Evolutionary conservation across 2,797 vertebrate species (phyloP).

Genomic region (Lateolabrax maculatus): DNA sequence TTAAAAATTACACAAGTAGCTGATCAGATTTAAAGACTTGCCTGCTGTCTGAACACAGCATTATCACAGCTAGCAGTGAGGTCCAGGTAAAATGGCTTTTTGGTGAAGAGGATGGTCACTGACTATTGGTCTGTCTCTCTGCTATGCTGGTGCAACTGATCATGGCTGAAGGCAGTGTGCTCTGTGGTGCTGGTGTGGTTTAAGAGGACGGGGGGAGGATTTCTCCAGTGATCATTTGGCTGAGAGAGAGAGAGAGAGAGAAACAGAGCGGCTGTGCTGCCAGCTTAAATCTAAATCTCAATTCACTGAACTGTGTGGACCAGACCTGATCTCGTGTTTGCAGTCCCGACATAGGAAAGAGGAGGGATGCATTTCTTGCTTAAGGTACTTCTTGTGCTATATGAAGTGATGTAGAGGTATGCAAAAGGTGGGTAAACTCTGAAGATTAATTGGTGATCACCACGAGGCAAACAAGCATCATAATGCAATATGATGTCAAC

Average conservation of each 20-base stretch:
- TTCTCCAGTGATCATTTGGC: constrained; percentile 66
- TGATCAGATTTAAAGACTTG: constrained; percentile 14
- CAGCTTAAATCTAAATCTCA: constrained; percentile 55
- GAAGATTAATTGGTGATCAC: constrained; percentile 31
- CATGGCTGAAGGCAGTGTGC: constrained; percentile 80
- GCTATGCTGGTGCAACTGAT: constrained; percentile 80
- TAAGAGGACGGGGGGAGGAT: constrained; percentile 44
- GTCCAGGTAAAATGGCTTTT: constrained; percentile 36
- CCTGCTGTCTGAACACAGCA: constrained; percentile 18
- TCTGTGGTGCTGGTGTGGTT: constrained; percentile 79
- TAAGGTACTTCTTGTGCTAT: constrained; percentile 44
- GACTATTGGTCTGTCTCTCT: constrained; percentile 58
- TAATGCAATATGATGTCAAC: constrained; percentile 22
- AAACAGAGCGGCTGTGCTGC: constrained; percentile 41
- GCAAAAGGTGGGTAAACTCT: constrained; percentile 12
- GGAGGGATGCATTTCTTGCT: not conserved
- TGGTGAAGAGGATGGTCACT: constrained; percentile 33
- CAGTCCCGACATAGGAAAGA: not conserved
- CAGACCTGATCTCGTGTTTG: constrained; percentile 22
- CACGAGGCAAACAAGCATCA: constrained; percentile 53
- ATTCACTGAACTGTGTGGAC: not conserved
- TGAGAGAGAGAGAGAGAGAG: constrained; percentile 42
- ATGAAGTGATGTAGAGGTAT: constrained; percentile 15
- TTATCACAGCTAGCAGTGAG: not conserved
- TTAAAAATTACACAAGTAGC: not conserved